A percentile compares a stretch with the other conserved stretches of the same genome.
Evolutionary conservation across 2,113 vertebrate genomes (phyloP).

Genomic region (Bothrops jararaca): DNA sequence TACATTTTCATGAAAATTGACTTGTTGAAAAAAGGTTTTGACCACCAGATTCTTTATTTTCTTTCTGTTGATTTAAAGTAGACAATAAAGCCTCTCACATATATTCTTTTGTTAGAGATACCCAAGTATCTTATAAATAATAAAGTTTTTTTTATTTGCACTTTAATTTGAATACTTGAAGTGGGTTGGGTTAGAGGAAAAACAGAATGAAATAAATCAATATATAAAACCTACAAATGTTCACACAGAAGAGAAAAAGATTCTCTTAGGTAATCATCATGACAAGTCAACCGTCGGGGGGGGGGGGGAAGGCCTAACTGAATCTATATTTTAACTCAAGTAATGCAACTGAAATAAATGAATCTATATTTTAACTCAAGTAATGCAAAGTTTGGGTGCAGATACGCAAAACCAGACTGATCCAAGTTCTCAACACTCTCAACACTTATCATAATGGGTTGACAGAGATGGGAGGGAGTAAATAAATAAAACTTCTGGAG

Average conservation of each 20-base stretch:
- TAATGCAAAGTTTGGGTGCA: not conserved
- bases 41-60: constrained; percentile 30
- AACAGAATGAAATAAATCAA: not conserved
- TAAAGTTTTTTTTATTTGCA: not conserved
- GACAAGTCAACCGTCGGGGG: not conserved
- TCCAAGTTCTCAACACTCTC: not conserved
- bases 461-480: not conserved
- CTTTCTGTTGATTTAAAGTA: constrained; percentile 26
- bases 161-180: not conserved
- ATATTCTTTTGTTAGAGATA: not conserved
- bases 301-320: not conserved
- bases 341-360: not conserved
- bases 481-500: not conserved
- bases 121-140: not conserved
- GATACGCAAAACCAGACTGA: not conserved
- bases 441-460: not conserved
- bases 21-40: constrained; percentile 35
- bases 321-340: not conserved
- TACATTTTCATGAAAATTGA: not conserved
- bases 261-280: not conserved
- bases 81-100: constrained; percentile 13
- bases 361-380: not conserved
- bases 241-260: not conserved
- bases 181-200: not conserved
- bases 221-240: not conserved